Conservation (phyloP, 2,888 invertebrate species). For the Sinopyrophorus schimmeli region DNA sequence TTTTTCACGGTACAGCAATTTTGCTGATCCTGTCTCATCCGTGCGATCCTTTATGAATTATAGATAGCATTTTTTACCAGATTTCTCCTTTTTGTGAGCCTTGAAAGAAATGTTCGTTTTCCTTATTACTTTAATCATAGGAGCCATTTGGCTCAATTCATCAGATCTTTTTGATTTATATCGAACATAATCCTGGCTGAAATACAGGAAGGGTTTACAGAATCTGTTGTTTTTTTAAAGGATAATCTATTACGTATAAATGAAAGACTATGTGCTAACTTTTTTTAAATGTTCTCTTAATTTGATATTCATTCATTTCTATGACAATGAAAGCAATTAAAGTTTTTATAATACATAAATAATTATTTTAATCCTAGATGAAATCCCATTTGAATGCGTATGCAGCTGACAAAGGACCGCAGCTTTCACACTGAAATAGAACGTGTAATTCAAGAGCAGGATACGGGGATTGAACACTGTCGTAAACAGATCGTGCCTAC, state of each 20-base stretch:
- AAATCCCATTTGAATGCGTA: constrained; percentile 13
- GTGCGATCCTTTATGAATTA: constrained; percentile 54
- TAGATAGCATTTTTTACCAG: constrained; percentile 53
- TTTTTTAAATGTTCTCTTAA: no score
- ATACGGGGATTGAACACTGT: constrained; percentile 52
- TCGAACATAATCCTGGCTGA: constrained; percentile 22
- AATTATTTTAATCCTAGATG: constrained; percentile 9
- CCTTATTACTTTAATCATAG: constrained; percentile 58
- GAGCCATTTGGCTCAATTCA: constrained; percentile 56
- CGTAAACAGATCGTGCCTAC: constrained; percentile 54
- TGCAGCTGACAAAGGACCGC: constrained; percentile 43
- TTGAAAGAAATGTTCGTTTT: constrained; percentile 50
- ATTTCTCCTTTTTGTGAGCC: constrained; percentile 49
- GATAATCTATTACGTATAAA: no score
- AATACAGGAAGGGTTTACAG: constrained; percentile 19
- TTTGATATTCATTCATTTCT: constrained; percentile 14
- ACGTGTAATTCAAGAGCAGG: constrained; percentile 49
- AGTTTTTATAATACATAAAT: constrained; percentile 11
- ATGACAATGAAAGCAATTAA: constrained; percentile 11
- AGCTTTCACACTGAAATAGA: constrained; percentile 43
- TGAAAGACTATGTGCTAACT: no score
- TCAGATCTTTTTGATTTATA: constrained; percentile 53
- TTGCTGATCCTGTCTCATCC: constrained; percentile 46
- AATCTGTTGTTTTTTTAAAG: constrained; percentile 17
- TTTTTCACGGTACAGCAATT: constrained; percentile 40